phyloP scores from a whole-genome alignment of 2,888 invertebrate species.

The Linyphia triangularis region DNA sequence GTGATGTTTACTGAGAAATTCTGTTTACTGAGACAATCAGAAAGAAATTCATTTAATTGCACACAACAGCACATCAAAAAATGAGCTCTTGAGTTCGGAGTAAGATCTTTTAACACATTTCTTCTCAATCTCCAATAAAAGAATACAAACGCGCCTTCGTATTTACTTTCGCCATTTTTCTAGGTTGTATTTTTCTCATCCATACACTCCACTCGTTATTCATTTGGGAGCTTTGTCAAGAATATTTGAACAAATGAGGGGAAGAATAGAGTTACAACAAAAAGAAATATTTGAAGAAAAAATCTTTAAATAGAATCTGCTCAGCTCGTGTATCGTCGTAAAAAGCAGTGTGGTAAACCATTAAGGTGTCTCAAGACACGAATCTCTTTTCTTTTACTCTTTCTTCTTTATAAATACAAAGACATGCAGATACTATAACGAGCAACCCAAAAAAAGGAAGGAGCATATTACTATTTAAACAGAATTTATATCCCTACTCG shows the following conservation, averaged over 20 bases:
- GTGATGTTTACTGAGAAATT: too few species aligned
- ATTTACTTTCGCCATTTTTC: conserved; percentile 41
- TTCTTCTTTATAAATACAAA: not conserved
- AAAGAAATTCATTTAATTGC: not conserved
- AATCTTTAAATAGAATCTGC: conserved; percentile 38
- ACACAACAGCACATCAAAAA: too few species aligned
- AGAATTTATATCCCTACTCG: not conserved
- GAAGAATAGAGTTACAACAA: not conserved
- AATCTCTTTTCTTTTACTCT: too few species aligned
- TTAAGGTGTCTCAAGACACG: conserved; percentile 14
- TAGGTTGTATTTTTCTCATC: conserved; percentile 11
- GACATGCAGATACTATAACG: conserved; percentile 6
- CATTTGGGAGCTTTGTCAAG: conserved; percentile 22
- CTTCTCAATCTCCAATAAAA: conserved; percentile 21
- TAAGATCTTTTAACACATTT: not conserved
- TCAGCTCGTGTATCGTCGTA: not conserved
- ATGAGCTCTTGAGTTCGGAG: too few species aligned
- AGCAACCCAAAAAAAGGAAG: not conserved
- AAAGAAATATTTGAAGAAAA: not conserved
- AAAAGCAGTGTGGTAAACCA: conserved; percentile 13
- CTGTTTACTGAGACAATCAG: not conserved
- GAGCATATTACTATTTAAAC: not conserved
- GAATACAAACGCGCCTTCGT: conserved; percentile 14
- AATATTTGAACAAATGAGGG: conserved; percentile 50
- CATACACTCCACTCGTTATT: not conserved